Percentiles rank a stretch among this genome's conserved stretches.
Evolutionary conservation across 2,113 vertebrate genomes (phyloP).

Genomic region (Gambusia affinis): DNA sequence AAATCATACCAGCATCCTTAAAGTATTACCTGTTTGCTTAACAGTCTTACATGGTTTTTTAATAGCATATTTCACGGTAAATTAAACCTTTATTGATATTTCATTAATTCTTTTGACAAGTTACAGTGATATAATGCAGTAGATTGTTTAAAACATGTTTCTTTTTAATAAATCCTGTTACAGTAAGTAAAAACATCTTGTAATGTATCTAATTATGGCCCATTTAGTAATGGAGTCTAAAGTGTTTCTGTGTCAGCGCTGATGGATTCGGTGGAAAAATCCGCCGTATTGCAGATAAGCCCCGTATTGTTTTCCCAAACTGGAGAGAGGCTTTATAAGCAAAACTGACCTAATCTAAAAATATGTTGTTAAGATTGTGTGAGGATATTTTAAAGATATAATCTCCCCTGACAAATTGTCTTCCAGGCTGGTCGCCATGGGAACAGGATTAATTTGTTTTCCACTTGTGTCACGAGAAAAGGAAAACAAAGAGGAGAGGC

Average conservation of each 20-base stretch:
- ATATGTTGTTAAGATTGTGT: conserved; percentile 15
- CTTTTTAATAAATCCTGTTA: no score
- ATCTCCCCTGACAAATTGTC: conserved; percentile 36
- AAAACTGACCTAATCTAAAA: conserved; percentile 20
- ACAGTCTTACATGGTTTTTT: no score
- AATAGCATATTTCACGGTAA: no score
- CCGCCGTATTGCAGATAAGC: conserved; percentile 7
- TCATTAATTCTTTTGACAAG: no score
- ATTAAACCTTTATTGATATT: no score
- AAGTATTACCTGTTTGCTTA: no score
- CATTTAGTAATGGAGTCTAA: not conserved
- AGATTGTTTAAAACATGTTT: no score
- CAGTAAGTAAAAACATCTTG: no score
- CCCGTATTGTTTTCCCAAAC: not conserved
- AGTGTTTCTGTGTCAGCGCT: conserved; percentile 26
- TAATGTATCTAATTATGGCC: not conserved
- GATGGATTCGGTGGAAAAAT: conserved; percentile 18
- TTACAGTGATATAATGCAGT: no score
- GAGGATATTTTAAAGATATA: conserved; percentile 29
- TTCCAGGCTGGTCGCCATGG: conserved; percentile 44
- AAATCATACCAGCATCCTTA: no score
- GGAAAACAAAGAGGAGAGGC: conserved; percentile 57
- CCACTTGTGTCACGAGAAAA: conserved; percentile 33
- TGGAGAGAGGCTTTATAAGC: conserved; percentile 5
- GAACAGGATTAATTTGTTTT: conserved; percentile 55